Evolutionary conservation across 2,113 vertebrate species (phyloP), one percentile per base, ranked within the genome.

Genomic region (Myotis yumanensis): DNA sequence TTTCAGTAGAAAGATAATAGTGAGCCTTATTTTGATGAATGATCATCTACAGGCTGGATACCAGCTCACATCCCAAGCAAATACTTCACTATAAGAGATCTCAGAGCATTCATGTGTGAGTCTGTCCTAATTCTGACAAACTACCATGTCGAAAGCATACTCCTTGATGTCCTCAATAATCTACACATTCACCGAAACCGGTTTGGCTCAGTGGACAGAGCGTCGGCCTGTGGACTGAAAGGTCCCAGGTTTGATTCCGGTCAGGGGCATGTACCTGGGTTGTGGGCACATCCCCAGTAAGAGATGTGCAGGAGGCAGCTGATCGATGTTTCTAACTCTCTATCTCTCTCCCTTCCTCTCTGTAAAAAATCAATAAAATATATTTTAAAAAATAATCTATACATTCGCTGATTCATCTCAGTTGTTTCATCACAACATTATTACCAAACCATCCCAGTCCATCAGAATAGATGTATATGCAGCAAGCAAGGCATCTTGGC

Each of bases 1-100:
- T 88, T 54, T n/a, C 72, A 89, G 69, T 28, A 23, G 15, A 77
- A 95, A 86, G 94, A 51, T 62, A 95, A 79, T 59, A 57, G 3
- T 22, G 46, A 92, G 7, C 12, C 20, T 83, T 79, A 79, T 15
- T 84, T 51, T 57, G 40, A 64, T 52, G n/a, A 89, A 68, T 54
- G 23, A 85, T 54, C 20, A 80, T 54, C 86, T 90, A 66, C 10
- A 90, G 20, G 40, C 28, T 59, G 51, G 46, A 73, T 32, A 54
- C 69, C 32, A 64, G 32, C 22, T 84, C 57, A 66, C 3, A 77
- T 7, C 51, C 22, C 8, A 92, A 92, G 59, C 54, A 82, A 91
- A 72, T 7, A 75, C 46, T 57, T 40, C 1, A 18, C 15, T 8
- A 71, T 30, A 25, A 0, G 10, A 51, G 48, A 89, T 62, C 71